phyloP scores from a whole-genome alignment of 2,888 invertebrate genomes.

The Proisotoma minuta region DNA sequence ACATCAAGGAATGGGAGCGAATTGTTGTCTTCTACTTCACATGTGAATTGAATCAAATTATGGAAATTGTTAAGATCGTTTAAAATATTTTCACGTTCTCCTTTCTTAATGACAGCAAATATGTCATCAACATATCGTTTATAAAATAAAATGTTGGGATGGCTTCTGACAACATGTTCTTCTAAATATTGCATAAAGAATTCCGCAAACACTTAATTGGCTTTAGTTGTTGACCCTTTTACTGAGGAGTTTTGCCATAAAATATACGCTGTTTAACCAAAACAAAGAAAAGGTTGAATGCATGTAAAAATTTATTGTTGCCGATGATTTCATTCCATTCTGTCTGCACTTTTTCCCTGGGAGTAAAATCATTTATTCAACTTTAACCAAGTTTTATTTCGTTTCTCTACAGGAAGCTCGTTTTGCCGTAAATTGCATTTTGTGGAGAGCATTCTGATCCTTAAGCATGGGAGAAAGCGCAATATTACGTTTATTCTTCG shows the following conservation, averaged over 20 bases:
- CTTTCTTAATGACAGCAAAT: slow-evolving; percentile 2
- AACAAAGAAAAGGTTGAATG: too few relatives aligned
- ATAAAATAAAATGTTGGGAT: slow-evolving; percentile 11
- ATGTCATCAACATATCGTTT: slow-evolving; percentile 24
- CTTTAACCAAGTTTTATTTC: background rate
- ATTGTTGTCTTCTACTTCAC: slow-evolving; percentile 12
- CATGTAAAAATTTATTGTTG: too few relatives aligned
- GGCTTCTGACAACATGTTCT: background rate
- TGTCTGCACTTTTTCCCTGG: background rate
- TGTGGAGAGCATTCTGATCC: background rate
- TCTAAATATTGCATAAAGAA: slow-evolving; percentile 16
- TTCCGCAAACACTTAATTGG: slow-evolving; percentile 22
- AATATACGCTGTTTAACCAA: too few relatives aligned
- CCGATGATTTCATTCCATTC: too few relatives aligned
- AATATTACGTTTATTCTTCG: slow-evolving; percentile 5
- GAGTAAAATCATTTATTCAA: background rate
- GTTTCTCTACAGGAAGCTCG: background rate
- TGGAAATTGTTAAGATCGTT: slow-evolving; percentile 12
- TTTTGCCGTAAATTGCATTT: background rate
- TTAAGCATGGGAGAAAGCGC: background rate
- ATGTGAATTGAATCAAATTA: slow-evolving; percentile 16
- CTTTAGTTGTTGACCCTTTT: too few relatives aligned
- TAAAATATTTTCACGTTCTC: background rate
- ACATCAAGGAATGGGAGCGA: slow-evolving; percentile 17
- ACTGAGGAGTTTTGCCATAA: too few relatives aligned